Base-by-base conservation (phyloP, 1,140 invertebrate genomes). In the Drosophila oshimai region DNA sequence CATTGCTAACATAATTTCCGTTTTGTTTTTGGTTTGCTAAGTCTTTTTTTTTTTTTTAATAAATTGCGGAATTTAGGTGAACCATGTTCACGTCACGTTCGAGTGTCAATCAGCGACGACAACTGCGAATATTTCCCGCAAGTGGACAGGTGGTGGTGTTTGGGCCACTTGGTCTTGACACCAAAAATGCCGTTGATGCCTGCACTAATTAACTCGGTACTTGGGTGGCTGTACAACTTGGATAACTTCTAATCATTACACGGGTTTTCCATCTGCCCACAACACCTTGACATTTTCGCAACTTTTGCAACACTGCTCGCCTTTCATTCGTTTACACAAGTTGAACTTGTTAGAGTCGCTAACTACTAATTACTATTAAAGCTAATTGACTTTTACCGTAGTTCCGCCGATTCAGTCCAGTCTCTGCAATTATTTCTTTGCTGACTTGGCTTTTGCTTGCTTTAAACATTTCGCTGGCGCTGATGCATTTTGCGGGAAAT, bases 81-180 rank as follows among this genome's bases (percentile, higher is more conserved):
- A 87, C 84, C 81, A 81, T 86, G 81, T 86, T 57, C 76, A 86
- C 76, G 80, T 86, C 80, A 86, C 80, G 80, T 86, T 86, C 81
- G 76, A 74, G 70, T 86, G 81, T 87, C 81, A 86, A 86, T 86
- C 81, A 86, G 22, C 15, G 29, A 37, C 28, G 44, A 55, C 39
- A 53, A 29, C 26, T 57, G 64, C 39, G 44, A 54, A 47, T 46
- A 44, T 65, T 57, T 41, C 46, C 58, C 54, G 29, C 53, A 46
- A 10, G 18, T 29, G 24, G 24, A 17, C 47, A 61, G 64, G 45
- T 36, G 49, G 26, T 54, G 39, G 33, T 57, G 20, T 45, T 58
- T 41, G 42, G 53, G 41, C 70, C 57, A 60, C 47, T 42, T 72
- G 69, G 55, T 58, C 80, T 86, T 79, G 80, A 86, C 79, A 83